These are phyloP conservation scores for Artibeus lituratus DNA, from an alignment of 2,797 vertebrate genomes.

Conservation along the genomic window DNA sequence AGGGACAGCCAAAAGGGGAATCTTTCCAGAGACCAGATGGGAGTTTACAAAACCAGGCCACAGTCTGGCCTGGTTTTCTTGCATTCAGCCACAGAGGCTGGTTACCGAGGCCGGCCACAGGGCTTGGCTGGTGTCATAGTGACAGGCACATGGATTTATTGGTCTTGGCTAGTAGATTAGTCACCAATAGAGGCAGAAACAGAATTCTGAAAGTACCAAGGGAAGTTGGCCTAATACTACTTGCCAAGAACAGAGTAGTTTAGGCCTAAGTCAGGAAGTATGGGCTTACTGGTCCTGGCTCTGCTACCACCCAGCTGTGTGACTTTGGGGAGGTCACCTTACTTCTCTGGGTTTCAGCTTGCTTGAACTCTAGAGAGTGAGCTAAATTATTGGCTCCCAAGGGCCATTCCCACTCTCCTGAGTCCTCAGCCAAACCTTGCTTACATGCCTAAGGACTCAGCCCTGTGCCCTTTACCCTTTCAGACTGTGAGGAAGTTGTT, in stretches of 20 bases:
- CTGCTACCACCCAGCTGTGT: not conserved
- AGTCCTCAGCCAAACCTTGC: not conserved
- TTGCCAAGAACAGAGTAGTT: not conserved
- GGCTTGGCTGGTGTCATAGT: not conserved
- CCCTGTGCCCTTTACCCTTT: not conserved
- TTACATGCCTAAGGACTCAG: not conserved
- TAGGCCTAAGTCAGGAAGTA: not conserved
- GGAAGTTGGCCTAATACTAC: not conserved
- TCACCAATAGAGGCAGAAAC: not conserved
- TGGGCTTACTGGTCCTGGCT: not conserved
- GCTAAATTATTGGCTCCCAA: not conserved
- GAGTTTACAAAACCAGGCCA: constrained; percentile 57
- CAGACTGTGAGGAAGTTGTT: not conserved
- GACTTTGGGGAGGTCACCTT: not conserved
- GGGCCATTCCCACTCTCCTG: not conserved
- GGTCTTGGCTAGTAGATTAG: not conserved
- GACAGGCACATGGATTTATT: not conserved
- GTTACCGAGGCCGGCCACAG: not conserved
- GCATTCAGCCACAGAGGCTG: not conserved
- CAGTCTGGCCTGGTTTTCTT: constrained; percentile 44
- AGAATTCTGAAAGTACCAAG: not conserved
- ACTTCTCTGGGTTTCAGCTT: not conserved
- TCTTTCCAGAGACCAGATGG: constrained; percentile 64
- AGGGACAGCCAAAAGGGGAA: constrained; percentile 16
- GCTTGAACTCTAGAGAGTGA: not conserved